These are phyloP conservation scores for Pangasius mekongensis DNA, from an alignment of 2,797 vertebrate genomes.

Conservation along the genomic window DNA sequence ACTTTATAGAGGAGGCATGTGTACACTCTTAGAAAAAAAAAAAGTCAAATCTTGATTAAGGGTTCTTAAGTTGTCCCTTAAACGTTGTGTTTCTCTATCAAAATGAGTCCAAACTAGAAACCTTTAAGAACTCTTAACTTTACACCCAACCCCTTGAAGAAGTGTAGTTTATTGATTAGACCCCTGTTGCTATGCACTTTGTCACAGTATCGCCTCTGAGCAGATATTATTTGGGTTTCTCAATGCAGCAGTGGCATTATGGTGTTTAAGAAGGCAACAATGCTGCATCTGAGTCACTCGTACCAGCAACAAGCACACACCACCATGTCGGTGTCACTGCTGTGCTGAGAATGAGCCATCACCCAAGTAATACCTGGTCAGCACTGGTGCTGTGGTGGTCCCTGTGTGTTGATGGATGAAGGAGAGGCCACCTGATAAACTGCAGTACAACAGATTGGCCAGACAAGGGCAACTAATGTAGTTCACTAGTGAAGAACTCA, in stretches of 20 bases:
- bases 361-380: conserved; percentile 21
- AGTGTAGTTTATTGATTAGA: background rate
- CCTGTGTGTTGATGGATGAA: conserved; percentile 17
- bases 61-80: background rate
- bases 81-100: background rate
- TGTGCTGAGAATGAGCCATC: conserved; percentile 32
- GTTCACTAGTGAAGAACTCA: background rate
- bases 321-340: conserved; percentile 5
- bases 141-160: background rate
- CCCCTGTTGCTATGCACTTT: conserved; percentile 10
- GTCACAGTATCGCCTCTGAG: background rate
- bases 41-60: background rate
- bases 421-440: conserved; percentile 13
- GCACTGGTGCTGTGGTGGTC: conserved; percentile 6
- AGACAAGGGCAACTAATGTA: background rate
- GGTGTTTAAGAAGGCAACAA: conserved; percentile 21
- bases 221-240: background rate
- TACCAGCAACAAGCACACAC: conserved; percentile 11
- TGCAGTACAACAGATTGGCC: conserved; percentile 11
- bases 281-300: conserved; percentile 5
- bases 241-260: background rate
- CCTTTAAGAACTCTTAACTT: background rate
- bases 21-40: too few species aligned
- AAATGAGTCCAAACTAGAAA: background rate
- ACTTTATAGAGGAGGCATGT: background rate